A percentile compares a stretch with the other conserved stretches of the same genome.
These are phyloP conservation scores for Caenorhabditis drosophilae DNA, from an alignment of 2,888 invertebrate species.

Conservation along the genomic window DNA sequence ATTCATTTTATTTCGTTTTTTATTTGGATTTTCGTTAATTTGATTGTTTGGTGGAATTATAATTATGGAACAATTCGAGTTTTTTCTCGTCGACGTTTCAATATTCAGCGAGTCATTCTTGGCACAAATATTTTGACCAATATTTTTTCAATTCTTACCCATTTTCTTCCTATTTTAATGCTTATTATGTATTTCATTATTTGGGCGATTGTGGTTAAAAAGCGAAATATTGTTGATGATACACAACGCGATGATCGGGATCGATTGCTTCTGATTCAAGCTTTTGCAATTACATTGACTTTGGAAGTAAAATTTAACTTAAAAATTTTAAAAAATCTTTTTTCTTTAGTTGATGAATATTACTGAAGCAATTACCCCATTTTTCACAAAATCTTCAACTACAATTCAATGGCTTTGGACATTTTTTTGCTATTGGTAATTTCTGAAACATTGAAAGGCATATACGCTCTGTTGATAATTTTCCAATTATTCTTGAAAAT, in stretches of 20 bases:
- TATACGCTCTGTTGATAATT: background rate
- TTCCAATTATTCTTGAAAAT: background rate
- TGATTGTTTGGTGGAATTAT: slow-evolving; percentile 44
- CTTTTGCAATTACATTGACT: slow-evolving; percentile 36
- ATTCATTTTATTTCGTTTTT: slow-evolving; percentile 30
- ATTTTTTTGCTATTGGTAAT: slow-evolving; percentile 31
- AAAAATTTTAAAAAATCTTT: background rate
- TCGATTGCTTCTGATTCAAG: slow-evolving; percentile 31
- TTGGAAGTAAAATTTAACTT: slow-evolving; percentile 32
- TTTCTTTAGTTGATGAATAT: slow-evolving; percentile 22
- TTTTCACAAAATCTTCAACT: slow-evolving; percentile 8
- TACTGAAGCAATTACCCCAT: slow-evolving; percentile 21
- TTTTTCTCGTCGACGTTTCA: slow-evolving; percentile 25
- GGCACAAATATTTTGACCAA: slow-evolving; percentile 39
- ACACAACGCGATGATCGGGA: slow-evolving; percentile 22
- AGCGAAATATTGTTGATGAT: slow-evolving; percentile 17
- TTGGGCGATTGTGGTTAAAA: slow-evolving; percentile 36
- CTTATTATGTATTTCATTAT: slow-evolving; percentile 39
- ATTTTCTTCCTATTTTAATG: slow-evolving; percentile 35
- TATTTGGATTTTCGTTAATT: slow-evolving; percentile 42
- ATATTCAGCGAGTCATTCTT: slow-evolving; percentile 25
- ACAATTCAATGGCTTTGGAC: slow-evolving; percentile 37
- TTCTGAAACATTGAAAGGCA: background rate
- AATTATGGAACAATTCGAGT: slow-evolving; percentile 33
- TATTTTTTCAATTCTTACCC: slow-evolving; percentile 10